These are phyloP conservation scores for Cottoperca gobio DNA, from an alignment of 2,797 vertebrate species.

Conservation along the genomic window DNA sequence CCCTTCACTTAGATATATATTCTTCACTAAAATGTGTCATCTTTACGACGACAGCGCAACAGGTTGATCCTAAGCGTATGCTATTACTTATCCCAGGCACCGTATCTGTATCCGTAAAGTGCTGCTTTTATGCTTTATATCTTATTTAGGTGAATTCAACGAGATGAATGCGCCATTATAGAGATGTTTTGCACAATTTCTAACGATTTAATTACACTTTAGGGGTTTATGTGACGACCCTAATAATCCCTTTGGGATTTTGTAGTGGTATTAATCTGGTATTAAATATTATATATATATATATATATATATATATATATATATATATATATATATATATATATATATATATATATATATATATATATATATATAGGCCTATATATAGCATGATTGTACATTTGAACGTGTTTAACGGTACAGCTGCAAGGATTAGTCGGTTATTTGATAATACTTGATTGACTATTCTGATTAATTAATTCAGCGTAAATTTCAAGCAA, in stretches of 20 bases:
- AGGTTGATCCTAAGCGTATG: constrained; percentile 71
- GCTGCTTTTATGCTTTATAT: background rate
- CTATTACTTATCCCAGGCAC: background rate
- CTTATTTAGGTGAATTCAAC: background rate
- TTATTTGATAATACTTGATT: background rate
- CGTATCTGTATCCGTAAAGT: background rate
- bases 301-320: no score
- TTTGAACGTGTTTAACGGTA: background rate
- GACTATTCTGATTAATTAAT: background rate
- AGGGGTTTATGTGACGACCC: background rate
- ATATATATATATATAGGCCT: no score
- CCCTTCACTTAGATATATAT: background rate
- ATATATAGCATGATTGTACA: background rate
- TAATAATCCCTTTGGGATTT: background rate
- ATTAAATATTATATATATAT: no score
- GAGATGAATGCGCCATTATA: background rate
- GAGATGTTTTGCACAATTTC: background rate
- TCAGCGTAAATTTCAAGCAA: background rate
- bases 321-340: no score
- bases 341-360: no score
- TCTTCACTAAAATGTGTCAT: background rate
- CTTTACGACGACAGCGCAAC: constrained; percentile 59
- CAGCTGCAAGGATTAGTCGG: background rate
- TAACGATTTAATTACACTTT: background rate
- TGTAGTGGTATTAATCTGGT: background rate